A percentile compares a stretch with the other conserved stretches of the same genome.
phyloP scores from a whole-genome alignment of 2,797 vertebrate species.

The Catostomus latipinnis region DNA sequence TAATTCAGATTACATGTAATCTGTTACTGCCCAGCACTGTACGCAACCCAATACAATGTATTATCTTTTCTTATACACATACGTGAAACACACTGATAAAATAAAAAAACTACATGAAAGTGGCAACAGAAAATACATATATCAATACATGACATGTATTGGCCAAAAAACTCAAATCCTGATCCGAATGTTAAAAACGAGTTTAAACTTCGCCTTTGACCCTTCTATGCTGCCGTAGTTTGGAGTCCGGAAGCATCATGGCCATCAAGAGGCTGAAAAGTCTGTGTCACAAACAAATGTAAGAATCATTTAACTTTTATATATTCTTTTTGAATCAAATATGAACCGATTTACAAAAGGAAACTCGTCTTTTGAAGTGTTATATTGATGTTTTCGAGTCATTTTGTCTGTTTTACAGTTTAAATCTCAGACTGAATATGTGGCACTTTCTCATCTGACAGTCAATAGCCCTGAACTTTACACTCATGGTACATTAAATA shows the following conservation, averaged over 20 bases:
- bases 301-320: neutral
- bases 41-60: too few relatives aligned
- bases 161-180: too few relatives aligned
- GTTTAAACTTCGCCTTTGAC: slow-evolving; percentile 46
- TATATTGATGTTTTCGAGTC: neutral
- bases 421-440: slow-evolving; percentile 28
- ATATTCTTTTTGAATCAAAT: neutral
- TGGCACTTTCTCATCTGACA: slow-evolving; percentile 34
- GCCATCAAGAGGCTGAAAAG: slow-evolving; percentile 25
- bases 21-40: too few relatives aligned
- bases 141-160: too few relatives aligned
- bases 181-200: neutral
- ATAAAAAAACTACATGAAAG: too few relatives aligned
- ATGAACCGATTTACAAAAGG: neutral
- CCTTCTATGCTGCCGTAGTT: slow-evolving; percentile 61
- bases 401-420: neutral
- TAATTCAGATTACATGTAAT: too few relatives aligned
- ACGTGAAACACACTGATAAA: too few relatives aligned
- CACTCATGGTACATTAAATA: neutral
- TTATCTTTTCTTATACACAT: too few relatives aligned
- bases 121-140: too few relatives aligned
- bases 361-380: neutral
- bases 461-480: neutral
- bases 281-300: slow-evolving; percentile 29
- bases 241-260: slow-evolving; percentile 49